Conservation (phyloP, 2,888 invertebrate species). For the Nebria salina region DNA sequence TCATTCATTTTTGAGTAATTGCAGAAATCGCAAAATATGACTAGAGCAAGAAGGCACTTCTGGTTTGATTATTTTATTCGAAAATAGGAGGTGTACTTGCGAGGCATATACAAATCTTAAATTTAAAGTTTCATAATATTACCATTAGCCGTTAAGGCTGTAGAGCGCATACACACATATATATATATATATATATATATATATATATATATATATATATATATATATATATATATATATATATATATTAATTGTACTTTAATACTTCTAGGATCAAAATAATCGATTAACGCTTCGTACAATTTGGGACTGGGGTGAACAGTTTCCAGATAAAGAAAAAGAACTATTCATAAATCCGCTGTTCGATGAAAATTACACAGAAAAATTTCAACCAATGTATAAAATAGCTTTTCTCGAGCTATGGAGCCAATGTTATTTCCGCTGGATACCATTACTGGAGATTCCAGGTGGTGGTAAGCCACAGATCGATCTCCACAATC, state of each 20-base stretch:
- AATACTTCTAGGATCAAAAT: constrained; percentile 34
- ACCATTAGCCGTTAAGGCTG: too few species aligned
- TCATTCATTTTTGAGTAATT: too few species aligned
- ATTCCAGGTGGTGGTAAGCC: constrained; percentile 75
- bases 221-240: too few species aligned
- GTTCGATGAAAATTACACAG: constrained; percentile 64
- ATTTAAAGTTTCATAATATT: too few species aligned
- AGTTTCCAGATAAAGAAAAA: constrained; percentile 84
- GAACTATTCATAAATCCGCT: constrained; percentile 87
- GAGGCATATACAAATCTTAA: too few species aligned
- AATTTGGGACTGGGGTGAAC: constrained; percentile 92
- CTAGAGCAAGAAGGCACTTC: too few species aligned
- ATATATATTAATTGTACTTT: neutral
- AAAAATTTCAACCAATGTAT: constrained; percentile 64
- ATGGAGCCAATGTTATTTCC: constrained; percentile 91
- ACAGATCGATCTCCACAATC: constrained; percentile 67
- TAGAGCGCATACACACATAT: too few species aligned
- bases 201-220: too few species aligned
- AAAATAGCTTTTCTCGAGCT: constrained; percentile 72
- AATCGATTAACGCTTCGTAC: constrained; percentile 72
- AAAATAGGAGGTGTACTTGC: too few species aligned
- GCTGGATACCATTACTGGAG: constrained; percentile 87
- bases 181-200: too few species aligned
- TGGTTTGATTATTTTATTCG: too few species aligned
- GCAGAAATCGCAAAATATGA: too few species aligned